These are phyloP conservation scores for Nicator chloris DNA, from an alignment of 2,113 vertebrate genomes.

Conservation along the genomic window DNA sequence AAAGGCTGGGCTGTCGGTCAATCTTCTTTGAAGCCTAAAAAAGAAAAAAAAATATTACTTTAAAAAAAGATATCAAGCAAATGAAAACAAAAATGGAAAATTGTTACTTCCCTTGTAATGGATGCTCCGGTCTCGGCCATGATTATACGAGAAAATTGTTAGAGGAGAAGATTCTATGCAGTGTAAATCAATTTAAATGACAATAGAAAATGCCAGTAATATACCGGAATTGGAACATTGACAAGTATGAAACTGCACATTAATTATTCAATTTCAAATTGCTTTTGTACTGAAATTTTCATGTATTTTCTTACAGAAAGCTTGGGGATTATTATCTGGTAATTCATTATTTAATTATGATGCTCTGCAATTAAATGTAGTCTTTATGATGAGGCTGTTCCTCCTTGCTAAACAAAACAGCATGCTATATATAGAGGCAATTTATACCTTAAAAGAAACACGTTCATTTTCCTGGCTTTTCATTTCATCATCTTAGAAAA, in stretches of 20 bases:
- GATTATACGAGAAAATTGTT: background rate
- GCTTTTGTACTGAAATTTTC: background rate
- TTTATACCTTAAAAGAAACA: background rate
- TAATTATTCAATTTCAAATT: background rate
- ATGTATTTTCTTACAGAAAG: background rate
- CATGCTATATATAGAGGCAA: background rate
- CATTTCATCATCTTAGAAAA: background rate
- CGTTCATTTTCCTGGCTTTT: background rate
- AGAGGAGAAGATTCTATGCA: background rate
- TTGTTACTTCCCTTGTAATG: background rate
- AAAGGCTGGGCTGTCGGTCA: slow-evolving; percentile 90
- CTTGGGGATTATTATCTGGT: background rate
- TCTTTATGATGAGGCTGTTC: background rate
- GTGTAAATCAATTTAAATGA: background rate
- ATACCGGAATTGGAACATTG: background rate
- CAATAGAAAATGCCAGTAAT: background rate
- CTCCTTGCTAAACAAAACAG: background rate
- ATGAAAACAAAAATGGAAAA: background rate
- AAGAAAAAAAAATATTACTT: background rate
- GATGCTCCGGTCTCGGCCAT: background rate
- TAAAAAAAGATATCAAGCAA: background rate
- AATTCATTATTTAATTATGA: background rate
- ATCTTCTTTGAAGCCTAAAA: slow-evolving; percentile 86
- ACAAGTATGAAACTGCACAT: background rate
- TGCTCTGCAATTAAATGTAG: background rate